A percentile compares a stretch with the other conserved stretches of the same genome.
phyloP scores from a whole-genome alignment of 2,113 vertebrate species.

The Haliaeetus leucogaster region DNA sequence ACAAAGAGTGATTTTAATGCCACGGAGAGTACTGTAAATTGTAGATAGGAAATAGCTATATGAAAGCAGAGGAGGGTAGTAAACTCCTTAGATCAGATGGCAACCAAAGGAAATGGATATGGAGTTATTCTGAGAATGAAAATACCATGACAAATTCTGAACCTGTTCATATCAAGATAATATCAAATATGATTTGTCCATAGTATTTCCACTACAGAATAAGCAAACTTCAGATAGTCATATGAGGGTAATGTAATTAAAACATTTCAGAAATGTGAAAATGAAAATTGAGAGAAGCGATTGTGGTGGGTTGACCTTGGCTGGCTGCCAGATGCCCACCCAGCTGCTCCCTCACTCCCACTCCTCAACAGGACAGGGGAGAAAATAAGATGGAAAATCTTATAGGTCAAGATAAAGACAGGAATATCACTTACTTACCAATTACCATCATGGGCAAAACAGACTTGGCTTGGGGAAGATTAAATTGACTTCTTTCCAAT shows the following conservation, averaged over 20 bases:
- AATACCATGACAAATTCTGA: not conserved
- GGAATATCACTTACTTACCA: not conserved
- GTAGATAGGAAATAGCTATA: not conserved
- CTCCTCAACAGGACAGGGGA: not conserved
- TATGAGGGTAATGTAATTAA: not conserved
- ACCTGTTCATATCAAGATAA: not conserved
- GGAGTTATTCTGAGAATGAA: not conserved
- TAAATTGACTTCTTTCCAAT: not conserved
- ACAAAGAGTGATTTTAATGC: not conserved
- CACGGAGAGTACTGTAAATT: not conserved
- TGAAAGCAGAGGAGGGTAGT: not conserved
- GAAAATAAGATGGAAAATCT: not conserved
- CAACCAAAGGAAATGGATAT: not conserved
- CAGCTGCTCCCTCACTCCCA: not conserved
- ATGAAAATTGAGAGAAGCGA: not conserved
- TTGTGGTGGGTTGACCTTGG: not conserved
- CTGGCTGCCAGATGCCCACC: not conserved
- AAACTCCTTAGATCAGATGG: not conserved
- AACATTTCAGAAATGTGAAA: not conserved
- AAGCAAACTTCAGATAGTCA: not conserved
- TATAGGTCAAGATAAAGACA: not conserved
- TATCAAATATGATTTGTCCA: not conserved
- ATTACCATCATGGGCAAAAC: not conserved
- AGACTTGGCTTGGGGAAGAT: rapidly evolving
- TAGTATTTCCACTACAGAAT: not conserved